Base-by-base conservation (phyloP, 2,797 vertebrate species). In the Halcyon chelicuti region DNA sequence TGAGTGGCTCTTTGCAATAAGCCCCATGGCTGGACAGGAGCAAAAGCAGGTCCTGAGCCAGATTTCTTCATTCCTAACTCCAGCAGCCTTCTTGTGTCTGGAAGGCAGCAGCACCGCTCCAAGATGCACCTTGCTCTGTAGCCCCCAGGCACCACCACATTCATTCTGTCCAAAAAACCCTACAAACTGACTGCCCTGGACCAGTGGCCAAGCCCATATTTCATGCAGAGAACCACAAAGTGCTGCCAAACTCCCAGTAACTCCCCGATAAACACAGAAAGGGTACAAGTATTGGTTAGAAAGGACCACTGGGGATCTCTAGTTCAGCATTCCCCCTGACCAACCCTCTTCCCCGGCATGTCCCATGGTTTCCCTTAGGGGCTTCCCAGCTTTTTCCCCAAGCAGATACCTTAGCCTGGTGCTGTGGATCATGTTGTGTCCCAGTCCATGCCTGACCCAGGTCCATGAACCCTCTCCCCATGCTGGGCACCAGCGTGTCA, bases 131-230 rank as follows among this genome's bases (percentile, higher is more conserved):
- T 49, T 29, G 8, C 40, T 51, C 1, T 9, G 31, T 22, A 75
- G 70, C 35, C 60, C 49, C 66, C 68, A 49, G 47, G 26, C 40
- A 63, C 7, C 75, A 39, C 23, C 60, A 19, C 7, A 22, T 7
- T 39, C 42, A 6, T 72, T 52, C 49, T 25, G n/a, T 47, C 14
- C 42, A 54, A 72, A 63, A 58, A 26, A 25, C 28, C 12, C 80
- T 37, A 4, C 51, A 40, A 33, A 26, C 63, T 15, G 2, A 19
- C 16, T n/a, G 20, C 68, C 8, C 19, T 42, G 72, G 47, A 39
- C 16, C 28, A 4, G 7, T 8, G 12, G 21, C 62, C 26, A 13
- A 17, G 11, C 33, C 67, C 6, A 0, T 20, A 14, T 31, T 73
- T 55, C 7, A 1, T 11, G 9, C 31, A 16, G 25, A 76, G 51